phyloP scores from a whole-genome alignment of 2,797 vertebrate genomes.

The Hylomyscus alleni region DNA sequence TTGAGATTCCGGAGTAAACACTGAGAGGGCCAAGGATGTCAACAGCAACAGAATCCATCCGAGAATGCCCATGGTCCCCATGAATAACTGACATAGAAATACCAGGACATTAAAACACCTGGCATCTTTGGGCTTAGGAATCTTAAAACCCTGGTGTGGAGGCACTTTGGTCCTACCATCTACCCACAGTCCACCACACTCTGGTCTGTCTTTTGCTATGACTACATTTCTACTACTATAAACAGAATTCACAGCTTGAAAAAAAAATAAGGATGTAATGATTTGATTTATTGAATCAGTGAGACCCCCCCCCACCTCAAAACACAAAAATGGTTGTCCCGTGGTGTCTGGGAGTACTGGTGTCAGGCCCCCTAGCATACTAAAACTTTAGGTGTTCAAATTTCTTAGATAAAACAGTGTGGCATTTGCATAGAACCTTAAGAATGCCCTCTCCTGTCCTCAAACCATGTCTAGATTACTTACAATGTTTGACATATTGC shows the following conservation, averaged over 20 bases:
- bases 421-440: not conserved
- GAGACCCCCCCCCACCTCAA: not conserved
- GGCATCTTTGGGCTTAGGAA: not conserved
- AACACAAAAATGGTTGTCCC: not conserved
- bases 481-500: not conserved
- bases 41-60: not conserved
- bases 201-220: not conserved
- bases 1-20: slow-evolving; percentile 25
- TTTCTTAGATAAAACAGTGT: not conserved
- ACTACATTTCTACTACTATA: not conserved
- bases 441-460: not conserved
- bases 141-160: not conserved
- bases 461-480: not conserved
- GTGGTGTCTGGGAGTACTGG: not conserved
- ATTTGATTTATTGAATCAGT: not conserved
- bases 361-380: not conserved
- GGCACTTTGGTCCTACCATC: not conserved
- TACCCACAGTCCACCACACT: not conserved
- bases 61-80: not conserved
- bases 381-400: not conserved
- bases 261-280: slow-evolving; percentile 6
- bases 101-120: not conserved
- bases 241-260: not conserved
- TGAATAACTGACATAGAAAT: not conserved
- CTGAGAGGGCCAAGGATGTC: not conserved